Conservation (phyloP, 2,797 vertebrate species). For the Phoebastria nigripes region DNA sequence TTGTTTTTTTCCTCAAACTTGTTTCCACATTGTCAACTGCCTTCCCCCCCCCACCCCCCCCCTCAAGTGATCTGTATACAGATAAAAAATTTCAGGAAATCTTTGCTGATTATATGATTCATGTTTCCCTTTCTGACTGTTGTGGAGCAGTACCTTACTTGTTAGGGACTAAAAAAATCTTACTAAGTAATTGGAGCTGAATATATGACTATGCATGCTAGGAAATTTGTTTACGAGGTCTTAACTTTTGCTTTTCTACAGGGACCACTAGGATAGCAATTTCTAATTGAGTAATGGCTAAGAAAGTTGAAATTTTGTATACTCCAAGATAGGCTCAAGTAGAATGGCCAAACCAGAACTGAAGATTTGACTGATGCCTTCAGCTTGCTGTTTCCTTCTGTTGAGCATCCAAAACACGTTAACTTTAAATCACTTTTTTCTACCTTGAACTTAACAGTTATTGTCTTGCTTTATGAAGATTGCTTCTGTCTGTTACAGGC, state of each 20-base stretch:
- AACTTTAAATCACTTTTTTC: neutral
- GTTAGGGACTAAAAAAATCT: neutral
- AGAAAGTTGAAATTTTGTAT: neutral
- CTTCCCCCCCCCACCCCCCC: fast-evolving
- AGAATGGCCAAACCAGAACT: neutral
- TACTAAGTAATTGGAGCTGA: neutral
- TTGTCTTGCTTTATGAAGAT: neutral
- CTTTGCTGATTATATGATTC: neutral
- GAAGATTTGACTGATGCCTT: neutral
- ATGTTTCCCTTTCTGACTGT: neutral
- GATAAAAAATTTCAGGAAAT: neutral
- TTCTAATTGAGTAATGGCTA: neutral
- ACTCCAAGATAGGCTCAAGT: neutral
- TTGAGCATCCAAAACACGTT: neutral
- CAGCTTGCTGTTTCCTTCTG: neutral
- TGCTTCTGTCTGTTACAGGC: neutral
- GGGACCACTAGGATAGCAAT: neutral
- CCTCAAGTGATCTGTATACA: neutral
- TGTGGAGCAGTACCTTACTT: neutral
- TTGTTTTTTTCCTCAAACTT: neutral
- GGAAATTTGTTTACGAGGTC: neutral
- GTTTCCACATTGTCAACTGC: neutral
- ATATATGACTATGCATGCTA: neutral
- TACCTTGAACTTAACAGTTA: neutral
- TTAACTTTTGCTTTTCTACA: neutral